Conservation (phyloP, 1,140 invertebrate genomes). For the Vanessa tameamea region DNA sequence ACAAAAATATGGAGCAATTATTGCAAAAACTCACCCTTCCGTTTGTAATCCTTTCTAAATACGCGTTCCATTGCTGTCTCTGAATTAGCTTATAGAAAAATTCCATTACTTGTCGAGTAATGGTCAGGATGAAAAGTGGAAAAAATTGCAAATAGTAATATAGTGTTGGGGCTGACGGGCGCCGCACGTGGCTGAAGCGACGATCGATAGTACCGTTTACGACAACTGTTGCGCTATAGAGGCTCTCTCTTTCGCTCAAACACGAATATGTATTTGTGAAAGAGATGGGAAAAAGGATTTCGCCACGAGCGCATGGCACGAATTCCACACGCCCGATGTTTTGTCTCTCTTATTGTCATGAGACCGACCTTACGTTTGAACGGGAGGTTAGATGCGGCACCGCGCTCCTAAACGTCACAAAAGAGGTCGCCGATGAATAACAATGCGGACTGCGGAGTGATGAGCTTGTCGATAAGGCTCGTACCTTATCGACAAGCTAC, state of each 20-base stretch:
- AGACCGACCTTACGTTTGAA: slow-evolving; percentile 16
- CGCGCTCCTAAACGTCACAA: slow-evolving; percentile 67
- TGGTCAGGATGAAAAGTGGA: slow-evolving; percentile 9
- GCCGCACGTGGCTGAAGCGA: slow-evolving; percentile 62
- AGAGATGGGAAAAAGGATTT: slow-evolving; percentile 54
- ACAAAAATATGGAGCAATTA: slow-evolving; percentile 57
- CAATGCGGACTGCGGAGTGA: slow-evolving; percentile 77
- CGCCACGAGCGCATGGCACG: slow-evolving; percentile 63
- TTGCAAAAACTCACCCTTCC: slow-evolving; percentile 22
- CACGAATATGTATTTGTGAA: slow-evolving; percentile 11
- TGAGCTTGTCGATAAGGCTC: too few relatives aligned
- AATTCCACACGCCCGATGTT: slow-evolving; percentile 57
- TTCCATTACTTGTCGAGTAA: slow-evolving; percentile 4
- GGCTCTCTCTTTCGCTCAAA: slow-evolving; percentile 48
- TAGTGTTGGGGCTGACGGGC: slow-evolving; percentile 43
- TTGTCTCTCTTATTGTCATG: slow-evolving; percentile 40
- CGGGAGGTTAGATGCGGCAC: slow-evolving; percentile 68
- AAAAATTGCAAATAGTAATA: slow-evolving; percentile 8
- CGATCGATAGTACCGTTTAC: slow-evolving; percentile 67
- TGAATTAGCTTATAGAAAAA: neutral
- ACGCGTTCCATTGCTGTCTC: slow-evolving; percentile 17
- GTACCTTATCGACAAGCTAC: slow-evolving; percentile 48
- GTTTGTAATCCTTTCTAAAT: neutral
- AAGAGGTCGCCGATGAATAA: slow-evolving; percentile 77
- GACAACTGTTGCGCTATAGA: slow-evolving; percentile 74